Base-by-base conservation (phyloP, 35 echinoderm and acorn worm species). In the Ophiothrix spiculata region DNA sequence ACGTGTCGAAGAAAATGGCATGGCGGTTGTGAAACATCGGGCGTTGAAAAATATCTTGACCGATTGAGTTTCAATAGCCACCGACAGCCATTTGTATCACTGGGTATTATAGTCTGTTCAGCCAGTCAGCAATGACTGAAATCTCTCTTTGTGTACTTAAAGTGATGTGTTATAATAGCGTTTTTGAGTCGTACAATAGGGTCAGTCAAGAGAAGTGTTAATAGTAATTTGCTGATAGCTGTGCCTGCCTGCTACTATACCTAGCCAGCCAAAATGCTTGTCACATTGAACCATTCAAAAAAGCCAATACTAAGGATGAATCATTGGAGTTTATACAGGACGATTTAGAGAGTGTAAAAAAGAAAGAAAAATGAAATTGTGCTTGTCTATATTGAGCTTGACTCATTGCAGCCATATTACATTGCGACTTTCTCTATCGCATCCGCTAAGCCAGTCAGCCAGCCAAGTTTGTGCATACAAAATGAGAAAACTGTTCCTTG, bases 1-100 rank as follows among this genome's bases (percentile, higher is more conserved):
- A 10, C 4, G 29, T 2, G 60, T 28, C 17, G 60, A 69, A 69
- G 23, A n/a, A 69, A 12, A 10, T 2, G 60, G 60, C 60, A 69
- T 69, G 60, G 60, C 60, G n/a, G n/a, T n/a, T n/a, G 60, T 69
- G 60, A 69, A 69, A n/a, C 23, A 28, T n/a, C 60, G 60, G 60
- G 60, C 60, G 29, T 69, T 69, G 60, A 69, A 69, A 69, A n/a
- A n/a, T 69, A 6, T 69, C 10, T 49, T 69, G 25, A 10, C 60
- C 25, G 60, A 69, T 69, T n/a, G 60, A n/a, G 25, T 69, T 69
- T 69, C 60, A 69, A 69, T 69, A 28, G 29, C 60, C 60, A 69
- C 60, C 16, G 60, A 69, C 60, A n/a, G n/a, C n/a, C n/a, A n/a
- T n/a, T n/a, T n/a, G n/a, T n/a, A n/a, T n/a, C n/a, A n/a, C n/a